These are phyloP conservation scores for Hirtodrosophila cameraria DNA, from an alignment of 2,888 invertebrate genomes.

Conservation along the genomic window DNA sequence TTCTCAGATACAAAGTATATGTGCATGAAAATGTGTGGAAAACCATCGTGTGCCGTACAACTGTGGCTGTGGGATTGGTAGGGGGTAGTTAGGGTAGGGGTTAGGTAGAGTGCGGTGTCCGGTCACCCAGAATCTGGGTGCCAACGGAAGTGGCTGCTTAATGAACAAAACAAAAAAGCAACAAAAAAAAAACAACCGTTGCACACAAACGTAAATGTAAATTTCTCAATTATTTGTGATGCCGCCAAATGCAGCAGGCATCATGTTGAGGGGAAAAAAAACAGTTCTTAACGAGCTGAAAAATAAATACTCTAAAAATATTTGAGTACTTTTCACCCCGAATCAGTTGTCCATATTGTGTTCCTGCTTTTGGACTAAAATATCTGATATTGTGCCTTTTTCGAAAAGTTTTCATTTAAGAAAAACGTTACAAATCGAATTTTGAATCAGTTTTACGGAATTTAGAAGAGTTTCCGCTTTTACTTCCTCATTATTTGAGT, in stretches of 20 bases:
- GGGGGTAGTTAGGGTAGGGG: background rate
- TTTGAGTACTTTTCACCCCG: too few relatives aligned
- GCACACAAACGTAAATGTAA: slow-evolving; percentile 43
- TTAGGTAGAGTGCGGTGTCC: slow-evolving; percentile 22
- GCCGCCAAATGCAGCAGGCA: slow-evolving; percentile 35
- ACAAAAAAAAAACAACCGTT: slow-evolving; percentile 36
- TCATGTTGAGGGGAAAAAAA: slow-evolving; percentile 16
- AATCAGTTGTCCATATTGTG: too few relatives aligned
- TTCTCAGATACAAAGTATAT: background rate
- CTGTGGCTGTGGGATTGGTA: background rate
- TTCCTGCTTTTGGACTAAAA: too few relatives aligned
- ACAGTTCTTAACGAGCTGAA: background rate
- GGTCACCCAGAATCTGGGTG: slow-evolving; percentile 48
- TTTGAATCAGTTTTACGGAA: too few relatives aligned
- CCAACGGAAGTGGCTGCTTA: slow-evolving; percentile 75
- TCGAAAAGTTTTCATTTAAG: too few relatives aligned
- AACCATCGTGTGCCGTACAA: slow-evolving; percentile 8
- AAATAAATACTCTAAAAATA: slow-evolving; percentile 28
- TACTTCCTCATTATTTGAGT: too few relatives aligned
- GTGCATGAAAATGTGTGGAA: slow-evolving; percentile 34
- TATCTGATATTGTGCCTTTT: too few relatives aligned
- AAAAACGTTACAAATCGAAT: too few relatives aligned
- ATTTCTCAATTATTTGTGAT: slow-evolving; percentile 68
- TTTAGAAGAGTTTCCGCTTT: too few relatives aligned
- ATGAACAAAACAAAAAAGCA: slow-evolving; percentile 26